These are phyloP conservation scores for Tanypteryx hageni DNA, from an alignment of 2,888 invertebrate species.

Conservation along the genomic window DNA sequence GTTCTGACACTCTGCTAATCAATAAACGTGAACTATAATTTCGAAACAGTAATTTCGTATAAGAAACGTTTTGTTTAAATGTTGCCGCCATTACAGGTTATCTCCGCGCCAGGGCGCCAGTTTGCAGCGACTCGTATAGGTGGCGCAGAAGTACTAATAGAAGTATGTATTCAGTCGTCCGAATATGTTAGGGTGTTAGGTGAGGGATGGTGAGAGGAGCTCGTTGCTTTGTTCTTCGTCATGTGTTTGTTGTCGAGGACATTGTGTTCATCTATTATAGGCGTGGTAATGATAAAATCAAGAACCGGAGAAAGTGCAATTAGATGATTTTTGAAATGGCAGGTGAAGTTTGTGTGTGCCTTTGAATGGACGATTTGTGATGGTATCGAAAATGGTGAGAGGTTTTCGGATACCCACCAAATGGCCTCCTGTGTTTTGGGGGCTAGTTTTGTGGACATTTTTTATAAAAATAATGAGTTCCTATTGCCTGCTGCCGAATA, in stretches of 20 bases:
- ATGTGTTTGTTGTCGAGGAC: neutral
- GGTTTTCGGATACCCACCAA: conserved; percentile 35
- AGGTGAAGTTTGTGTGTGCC: neutral
- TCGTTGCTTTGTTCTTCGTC: neutral
- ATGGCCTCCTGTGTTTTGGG: conserved; percentile 52
- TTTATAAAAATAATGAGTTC: conserved; percentile 3
- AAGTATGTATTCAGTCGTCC: neutral
- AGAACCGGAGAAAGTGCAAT: conserved; percentile 3
- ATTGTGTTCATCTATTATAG: neutral
- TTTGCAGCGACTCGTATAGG: neutral
- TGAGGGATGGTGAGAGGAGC: neutral
- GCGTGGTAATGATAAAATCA: neutral
- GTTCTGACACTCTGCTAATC: too few species aligned
- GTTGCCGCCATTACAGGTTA: neutral
- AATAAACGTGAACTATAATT: too few species aligned
- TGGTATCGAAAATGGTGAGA: conserved; percentile 34
- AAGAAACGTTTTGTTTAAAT: neutral
- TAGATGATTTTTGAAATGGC: conserved; percentile 30
- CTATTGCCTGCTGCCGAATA: conserved; percentile 30
- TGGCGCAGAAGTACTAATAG: neutral
- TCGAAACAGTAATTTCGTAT: too few species aligned
- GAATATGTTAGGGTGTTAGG: neutral
- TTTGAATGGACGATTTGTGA: neutral
- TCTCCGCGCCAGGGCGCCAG: neutral
- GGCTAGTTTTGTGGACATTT: conserved; percentile 28